phyloP scores from a whole-genome alignment of 1,140 invertebrate genomes.

The Drosophila grimshawi region DNA sequence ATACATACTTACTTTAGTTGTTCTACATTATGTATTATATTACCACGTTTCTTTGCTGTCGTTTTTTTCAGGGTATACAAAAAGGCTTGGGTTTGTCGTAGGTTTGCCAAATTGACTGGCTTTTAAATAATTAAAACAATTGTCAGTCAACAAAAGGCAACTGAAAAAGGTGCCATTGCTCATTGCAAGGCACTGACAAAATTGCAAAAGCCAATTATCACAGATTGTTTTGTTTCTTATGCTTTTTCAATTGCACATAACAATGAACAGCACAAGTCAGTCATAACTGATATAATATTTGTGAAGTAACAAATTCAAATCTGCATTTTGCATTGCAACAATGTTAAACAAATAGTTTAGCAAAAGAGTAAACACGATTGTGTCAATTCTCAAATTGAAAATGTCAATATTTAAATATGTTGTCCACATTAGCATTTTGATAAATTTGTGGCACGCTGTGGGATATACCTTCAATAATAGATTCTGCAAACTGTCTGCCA shows the following conservation, averaged over 20 bases:
- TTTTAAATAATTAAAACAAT: conserved; percentile 35
- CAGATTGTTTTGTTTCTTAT: conserved; percentile 17
- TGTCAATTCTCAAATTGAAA: neutral
- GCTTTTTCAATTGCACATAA: conserved; percentile 8
- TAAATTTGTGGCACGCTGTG: neutral
- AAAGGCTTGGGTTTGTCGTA: conserved; percentile 19
- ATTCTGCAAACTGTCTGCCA: neutral
- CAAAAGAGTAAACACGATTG: conserved; percentile 5
- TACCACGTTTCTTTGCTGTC: too few species aligned
- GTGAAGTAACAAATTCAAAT: too few species aligned
- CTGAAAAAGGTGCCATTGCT: neutral
- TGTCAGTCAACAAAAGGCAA: neutral
- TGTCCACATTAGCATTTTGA: conserved; percentile 10
- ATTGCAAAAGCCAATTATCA: conserved; percentile 9
- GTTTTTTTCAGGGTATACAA: conserved; percentile 1
- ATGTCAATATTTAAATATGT: conserved; percentile 13
- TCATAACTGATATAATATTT: neutral
- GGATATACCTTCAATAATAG: neutral
- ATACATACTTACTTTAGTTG: too few species aligned
- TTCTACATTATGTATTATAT: too few species aligned
- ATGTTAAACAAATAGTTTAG: neutral
- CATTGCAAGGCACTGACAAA: neutral
- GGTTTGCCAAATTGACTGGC: conserved; percentile 19
- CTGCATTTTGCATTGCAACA: neutral
- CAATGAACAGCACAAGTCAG: neutral